Percentiles rank a stretch among this genome's conserved stretches.
These are phyloP conservation scores for Megaceryle torquata DNA, from an alignment of 2,113 vertebrate species.

Conservation along the genomic window DNA sequence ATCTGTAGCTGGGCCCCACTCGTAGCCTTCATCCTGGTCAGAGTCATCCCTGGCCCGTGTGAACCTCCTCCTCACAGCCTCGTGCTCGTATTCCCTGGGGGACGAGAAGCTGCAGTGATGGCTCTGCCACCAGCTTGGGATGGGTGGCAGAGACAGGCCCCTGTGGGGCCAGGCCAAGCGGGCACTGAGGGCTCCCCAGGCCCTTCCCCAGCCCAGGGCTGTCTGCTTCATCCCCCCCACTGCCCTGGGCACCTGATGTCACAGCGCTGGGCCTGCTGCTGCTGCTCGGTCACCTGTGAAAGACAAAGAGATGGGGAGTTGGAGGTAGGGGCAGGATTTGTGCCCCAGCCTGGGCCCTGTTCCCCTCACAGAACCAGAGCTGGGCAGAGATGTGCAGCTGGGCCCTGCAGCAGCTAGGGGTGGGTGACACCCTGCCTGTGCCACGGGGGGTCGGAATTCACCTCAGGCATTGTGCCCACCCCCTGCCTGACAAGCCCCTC, in stretches of 20 bases:
- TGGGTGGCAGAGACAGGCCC: background rate
- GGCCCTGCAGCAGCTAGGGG: background rate
- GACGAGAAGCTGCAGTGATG: background rate
- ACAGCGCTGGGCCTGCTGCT: background rate
- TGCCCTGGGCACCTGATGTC: constrained; percentile 25
- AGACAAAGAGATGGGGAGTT: background rate
- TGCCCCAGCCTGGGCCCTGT: background rate
- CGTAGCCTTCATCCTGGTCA: constrained; percentile 74
- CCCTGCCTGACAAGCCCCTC: background rate
- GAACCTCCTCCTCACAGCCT: constrained; percentile 84
- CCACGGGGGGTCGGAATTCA: background rate
- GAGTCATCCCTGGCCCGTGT: constrained; percentile 85
- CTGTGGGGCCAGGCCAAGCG: background rate
- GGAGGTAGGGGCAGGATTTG: background rate
- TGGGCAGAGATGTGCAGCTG: background rate
- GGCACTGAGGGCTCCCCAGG: accelerated
- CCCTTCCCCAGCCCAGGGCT: background rate
- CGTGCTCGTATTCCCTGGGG: constrained; percentile 78
- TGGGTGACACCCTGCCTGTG: background rate
- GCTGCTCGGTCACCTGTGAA: background rate
- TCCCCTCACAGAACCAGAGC: background rate
- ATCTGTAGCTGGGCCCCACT: constrained; percentile 94
- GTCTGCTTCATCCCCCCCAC: background rate
- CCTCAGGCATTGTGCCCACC: background rate
- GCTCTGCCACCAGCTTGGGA: accelerated